Evolutionary conservation across 2,888 invertebrate genomes (phyloP), one percentile per base, ranked within the genome.

Genomic region (Eremobia ochroleuca): DNA sequence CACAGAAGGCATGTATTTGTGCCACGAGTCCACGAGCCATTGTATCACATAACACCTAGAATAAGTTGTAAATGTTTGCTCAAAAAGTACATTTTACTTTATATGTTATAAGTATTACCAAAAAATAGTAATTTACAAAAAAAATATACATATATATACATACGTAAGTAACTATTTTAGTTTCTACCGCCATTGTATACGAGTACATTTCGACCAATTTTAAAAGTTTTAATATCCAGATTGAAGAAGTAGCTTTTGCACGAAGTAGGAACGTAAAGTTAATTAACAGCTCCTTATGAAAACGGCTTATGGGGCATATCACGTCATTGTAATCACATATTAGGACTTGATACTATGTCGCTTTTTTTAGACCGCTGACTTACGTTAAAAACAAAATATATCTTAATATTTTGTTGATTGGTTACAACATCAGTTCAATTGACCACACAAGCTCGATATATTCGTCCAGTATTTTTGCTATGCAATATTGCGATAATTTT

Each of bases 21-120:
- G 31, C 28, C 28, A 62, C 34, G 13, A 55, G 28, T 69, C 55
- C 55, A 61, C 31, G 18, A 61, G 0, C 13, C 43, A 31, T 61
- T 69, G 5, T 31, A 52, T 25, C 34, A 52, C 68, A 15, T 18
- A 18, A 21, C 5, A 61, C n/a, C 43, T 84, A 84, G 75, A 73
- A 62, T 84, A 81, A 81, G 84, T 84, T 84, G 55, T 82, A 85
- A 84, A 84, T 88, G 76, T 85, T 87, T 87, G 87, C 87, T 88
- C 87, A 86, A 88, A 83, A 78, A 77, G 66, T 67, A 66, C 61
- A 77, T 70, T 80, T 81, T 78, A 70, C 59, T 80, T 77, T 49
- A 68, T 78, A 81, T 75, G 73, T 74, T 69, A 52, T 79, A 85
- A 79, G 73, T 78, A 76, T 76, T 76, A 81, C 40, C 61, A 74